These are phyloP conservation scores for Ectropis grisescens DNA, from an alignment of 1,140 invertebrate genomes.

Conservation along the genomic window DNA sequence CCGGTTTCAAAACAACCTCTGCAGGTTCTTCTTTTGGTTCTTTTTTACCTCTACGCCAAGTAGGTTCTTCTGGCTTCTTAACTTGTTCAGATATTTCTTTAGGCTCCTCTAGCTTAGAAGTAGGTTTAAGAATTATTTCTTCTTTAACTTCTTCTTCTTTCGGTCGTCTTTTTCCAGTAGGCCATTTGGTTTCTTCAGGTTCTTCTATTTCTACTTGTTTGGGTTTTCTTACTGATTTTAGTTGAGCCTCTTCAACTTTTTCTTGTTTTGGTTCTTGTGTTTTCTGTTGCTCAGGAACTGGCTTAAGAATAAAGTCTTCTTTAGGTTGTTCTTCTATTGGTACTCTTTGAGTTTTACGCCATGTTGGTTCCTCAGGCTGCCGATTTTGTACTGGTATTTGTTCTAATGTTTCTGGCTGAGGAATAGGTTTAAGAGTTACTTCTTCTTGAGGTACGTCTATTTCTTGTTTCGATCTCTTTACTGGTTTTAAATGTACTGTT, in stretches of 20 bases:
- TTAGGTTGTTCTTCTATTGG: conserved; percentile 10
- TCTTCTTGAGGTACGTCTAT: too few relatives aligned
- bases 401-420: too few relatives aligned
- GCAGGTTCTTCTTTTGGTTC: conserved; percentile 42
- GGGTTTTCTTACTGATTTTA: conserved; percentile 4
- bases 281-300: conserved; percentile 39
- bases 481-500: conserved; percentile 10
- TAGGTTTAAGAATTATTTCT: conserved; percentile 41
- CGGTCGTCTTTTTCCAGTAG: conserved; percentile 14
- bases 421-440: too few relatives aligned
- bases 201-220: conserved; percentile 7
- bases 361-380: neutral
- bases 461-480: too few relatives aligned
- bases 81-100: conserved; percentile 38
- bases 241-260: conserved; percentile 7
- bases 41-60: conserved; percentile 50
- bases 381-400: too few relatives aligned
- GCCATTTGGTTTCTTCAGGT: conserved; percentile 18
- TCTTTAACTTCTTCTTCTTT: conserved; percentile 41
- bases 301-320: conserved; percentile 11
- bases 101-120: conserved; percentile 24
- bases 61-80: conserved; percentile 39
- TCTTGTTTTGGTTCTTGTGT: conserved; percentile 26
- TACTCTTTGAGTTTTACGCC: conserved; percentile 1
- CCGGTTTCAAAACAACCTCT: conserved; percentile 23